These are phyloP conservation scores for Bufotes viridis DNA, from an alignment of 2,797 vertebrate species.

Conservation along the genomic window DNA sequence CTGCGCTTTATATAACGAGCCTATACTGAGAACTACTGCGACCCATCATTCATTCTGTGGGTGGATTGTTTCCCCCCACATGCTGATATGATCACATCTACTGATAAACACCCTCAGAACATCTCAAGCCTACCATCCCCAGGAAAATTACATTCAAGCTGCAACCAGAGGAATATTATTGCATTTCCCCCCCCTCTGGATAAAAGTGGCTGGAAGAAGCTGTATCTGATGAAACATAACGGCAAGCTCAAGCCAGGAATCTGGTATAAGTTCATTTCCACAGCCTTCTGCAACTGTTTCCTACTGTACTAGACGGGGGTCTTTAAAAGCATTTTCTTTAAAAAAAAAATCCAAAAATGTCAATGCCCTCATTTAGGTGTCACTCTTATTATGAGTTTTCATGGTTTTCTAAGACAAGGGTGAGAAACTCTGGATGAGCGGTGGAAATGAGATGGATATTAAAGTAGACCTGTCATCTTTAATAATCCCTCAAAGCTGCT, in stretches of 20 bases:
- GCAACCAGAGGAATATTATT: constrained; percentile 42
- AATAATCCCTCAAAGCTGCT: constrained; percentile 12
- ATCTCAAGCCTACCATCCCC: constrained; percentile 47
- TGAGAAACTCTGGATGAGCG: background rate
- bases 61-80: constrained; percentile 27
- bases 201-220: constrained; percentile 42
- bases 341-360: background rate
- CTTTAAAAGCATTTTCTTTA: constrained; percentile 26
- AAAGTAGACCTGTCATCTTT: background rate
- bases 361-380: background rate
- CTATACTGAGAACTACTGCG: background rate
- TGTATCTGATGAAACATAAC: constrained; percentile 57
- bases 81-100: constrained; percentile 40
- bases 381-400: background rate
- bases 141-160: constrained; percentile 58
- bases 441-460: constrained; percentile 21
- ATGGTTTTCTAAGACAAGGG: background rate
- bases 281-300: constrained; percentile 19
- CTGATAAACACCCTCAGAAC: constrained; percentile 53
- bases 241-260: constrained; percentile 39
- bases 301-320: background rate
- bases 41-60: constrained; percentile 44
- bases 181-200: constrained; percentile 27
- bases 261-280: constrained; percentile 40
- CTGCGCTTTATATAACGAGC: background rate